Base-by-base conservation (phyloP, 2,797 vertebrate species). In the Darevskia nairensis region DNA sequence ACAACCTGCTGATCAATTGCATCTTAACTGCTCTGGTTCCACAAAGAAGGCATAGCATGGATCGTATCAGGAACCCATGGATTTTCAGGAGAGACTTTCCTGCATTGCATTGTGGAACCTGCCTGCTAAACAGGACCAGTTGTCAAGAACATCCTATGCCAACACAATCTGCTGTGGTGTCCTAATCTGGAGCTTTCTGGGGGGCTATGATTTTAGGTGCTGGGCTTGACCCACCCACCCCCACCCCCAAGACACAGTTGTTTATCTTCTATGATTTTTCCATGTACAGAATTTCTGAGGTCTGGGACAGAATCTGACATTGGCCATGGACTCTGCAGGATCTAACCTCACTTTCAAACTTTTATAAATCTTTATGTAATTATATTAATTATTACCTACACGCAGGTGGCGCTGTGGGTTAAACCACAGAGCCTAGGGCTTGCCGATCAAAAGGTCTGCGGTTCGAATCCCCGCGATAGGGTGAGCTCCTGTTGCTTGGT, bases 1-100 rank as follows among this genome's bases (percentile, higher is more conserved):
- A 64, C 71, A 81, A 85, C 59, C 64, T 76, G 69, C 68, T 89
- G 77, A 80, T 64, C 39, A 66, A 55, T 55, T 39, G 77, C 61
- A 50, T 29, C 74, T 85, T 76, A 85, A 81, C 79, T 81, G 59
- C 17, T 55, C 69, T 23, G n/a, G 69, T 50, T 85, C 71, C 4
- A 19, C 29, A 35, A 29, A 39, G 32, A 66, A 50, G 75, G n/a
- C 27, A 6, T 11, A 21, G 19, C 11, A 7, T 29, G 50, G 35
- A 25, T 71, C 46, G 17, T 29, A 35, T 75, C 41, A 55, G 27
- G 29, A 11, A 27, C 35, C 6, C 41, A 39, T 7, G 83, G 32
- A 6, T 27, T 15, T 80, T 69, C 66, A 44, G 35, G 15, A 39
- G 50, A 50, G 1, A 55, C 69, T 29, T 80, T 29, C 41, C 59